Base-by-base conservation (phyloP, 2,113 vertebrate species). In the Mungos mungo region DNA sequence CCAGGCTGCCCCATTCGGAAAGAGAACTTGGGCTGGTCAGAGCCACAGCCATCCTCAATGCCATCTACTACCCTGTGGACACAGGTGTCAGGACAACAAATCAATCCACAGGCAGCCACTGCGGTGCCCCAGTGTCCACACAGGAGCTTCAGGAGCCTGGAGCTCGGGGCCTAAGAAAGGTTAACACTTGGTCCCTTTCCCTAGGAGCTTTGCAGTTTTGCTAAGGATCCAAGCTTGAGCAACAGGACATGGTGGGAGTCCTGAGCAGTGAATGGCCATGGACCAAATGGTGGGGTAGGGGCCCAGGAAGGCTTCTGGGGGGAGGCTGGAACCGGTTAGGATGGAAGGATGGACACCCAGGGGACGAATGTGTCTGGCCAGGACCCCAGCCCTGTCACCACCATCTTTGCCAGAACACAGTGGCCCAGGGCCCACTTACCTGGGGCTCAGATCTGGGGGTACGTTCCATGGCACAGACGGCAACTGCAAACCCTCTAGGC, bases 361-460 rank as follows among this genome's bases (percentile, higher is more conserved):
- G 45, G 4, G 8, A 8, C 11, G 47, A 47, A 23, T 21, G 15
- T 66, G 23, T 33, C 45, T 57, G 52, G 29, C 12, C 1, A 0
- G 52, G 25, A 2, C 38, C 63, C 63, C 33, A 45, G 31, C 50
- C 50, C 88, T 4, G 13, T 60, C 23, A 71, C 19, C 18, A 35
- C 57, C 29, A 11, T n/a, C 50, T 69, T 57, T 76, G 38, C n/a
- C 52, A 27, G 3, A n/a, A 41, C 41, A 33, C 8, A 45, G 72
- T 16, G 45, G 60, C 60, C 33, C 45, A 33, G 45, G 41, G 31
- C 47, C 60, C 12, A 7, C 95, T 98, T 93, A 98, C 98, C 98
- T 98, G 88, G 98, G 98, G 82, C 98, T 98, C 60, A 98, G 96
- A 41, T 98, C 98, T 0, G 98, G 98, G 74, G 98, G 98, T n/a